Percentiles rank a stretch among this genome's conserved stretches.
Evolutionary conservation across 2,797 vertebrate genomes (phyloP).

Genomic region (Anguilla anguilla): DNA sequence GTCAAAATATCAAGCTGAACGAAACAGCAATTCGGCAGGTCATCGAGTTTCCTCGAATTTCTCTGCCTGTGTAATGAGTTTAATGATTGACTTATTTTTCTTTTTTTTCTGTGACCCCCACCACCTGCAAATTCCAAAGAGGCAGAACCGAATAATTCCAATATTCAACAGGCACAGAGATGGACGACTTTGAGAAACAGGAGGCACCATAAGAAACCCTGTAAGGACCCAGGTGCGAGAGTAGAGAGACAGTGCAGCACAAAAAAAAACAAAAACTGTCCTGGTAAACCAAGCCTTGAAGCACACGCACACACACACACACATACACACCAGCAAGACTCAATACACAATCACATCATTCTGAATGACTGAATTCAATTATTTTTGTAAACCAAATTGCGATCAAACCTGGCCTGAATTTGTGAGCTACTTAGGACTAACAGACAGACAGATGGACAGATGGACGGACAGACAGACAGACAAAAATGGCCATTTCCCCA

Average conservation of each 20-base stretch:
- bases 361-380: background rate
- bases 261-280: slow-evolving; percentile 33
- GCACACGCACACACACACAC: background rate
- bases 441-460: background rate
- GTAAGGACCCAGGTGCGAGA: slow-evolving; percentile 38
- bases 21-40: background rate
- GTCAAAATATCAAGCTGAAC: background rate
- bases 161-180: slow-evolving; percentile 5
- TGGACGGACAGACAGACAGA: background rate
- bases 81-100: background rate
- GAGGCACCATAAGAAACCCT: slow-evolving; percentile 30
- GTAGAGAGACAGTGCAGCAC: background rate
- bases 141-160: slow-evolving; percentile 3
- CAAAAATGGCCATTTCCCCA: slow-evolving; percentile 26
- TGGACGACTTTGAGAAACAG: slow-evolving; percentile 12
- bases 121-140: slow-evolving; percentile 26
- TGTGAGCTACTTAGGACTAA: slow-evolving; percentile 5
- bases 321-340: background rate
- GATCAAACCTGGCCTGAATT: background rate
- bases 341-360: background rate
- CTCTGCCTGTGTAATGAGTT: background rate
- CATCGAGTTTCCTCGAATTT: background rate
- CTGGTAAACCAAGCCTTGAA: slow-evolving; percentile 27
- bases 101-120: background rate
- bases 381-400: background rate